These are phyloP conservation scores for Morpho deidamia DNA, from an alignment of 2,888 invertebrate species.

Conservation along the genomic window DNA sequence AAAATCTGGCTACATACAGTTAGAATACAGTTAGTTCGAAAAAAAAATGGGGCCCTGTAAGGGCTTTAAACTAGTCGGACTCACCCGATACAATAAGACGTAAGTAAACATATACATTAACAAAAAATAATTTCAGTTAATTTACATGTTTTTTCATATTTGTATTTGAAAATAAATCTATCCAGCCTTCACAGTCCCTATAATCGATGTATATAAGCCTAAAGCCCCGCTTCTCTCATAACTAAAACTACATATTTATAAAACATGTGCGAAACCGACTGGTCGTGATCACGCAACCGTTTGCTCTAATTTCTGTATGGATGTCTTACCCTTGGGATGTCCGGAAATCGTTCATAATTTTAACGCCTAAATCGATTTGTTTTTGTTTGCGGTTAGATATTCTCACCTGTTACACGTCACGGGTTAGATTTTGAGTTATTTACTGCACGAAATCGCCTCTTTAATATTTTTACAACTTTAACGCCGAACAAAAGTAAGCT, in stretches of 20 bases:
- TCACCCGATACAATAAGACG: too few species aligned
- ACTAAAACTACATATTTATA: conserved; percentile 3
- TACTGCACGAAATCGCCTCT: conserved; percentile 14
- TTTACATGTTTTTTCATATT: too few species aligned
- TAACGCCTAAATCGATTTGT: conserved; percentile 17
- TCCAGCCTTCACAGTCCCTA: too few species aligned
- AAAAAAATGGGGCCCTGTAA: too few species aligned
- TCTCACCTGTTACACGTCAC: conserved; percentile 19
- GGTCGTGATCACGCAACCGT: conserved; percentile 20
- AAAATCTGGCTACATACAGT: too few species aligned
- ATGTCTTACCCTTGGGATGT: conserved; percentile 10
- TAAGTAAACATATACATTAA: too few species aligned
- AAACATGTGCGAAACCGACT: conserved; percentile 21
- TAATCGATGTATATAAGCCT: too few species aligned
- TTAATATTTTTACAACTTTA: not conserved
- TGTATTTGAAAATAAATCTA: too few species aligned
- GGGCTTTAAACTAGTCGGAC: too few species aligned
- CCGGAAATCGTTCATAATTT: conserved; percentile 20
- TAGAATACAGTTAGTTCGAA: too few species aligned
- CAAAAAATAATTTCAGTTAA: too few species aligned
- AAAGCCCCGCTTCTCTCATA: not conserved
- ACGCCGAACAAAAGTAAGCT: too few species aligned
- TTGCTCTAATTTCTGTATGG: conserved; percentile 17
- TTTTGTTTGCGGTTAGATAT: conserved; percentile 18
- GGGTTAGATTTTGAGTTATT: conserved; percentile 8